Percentiles rank a stretch among this genome's conserved stretches.
phyloP scores from a whole-genome alignment of 2,888 invertebrate genomes.

The Deilephila porcellus region DNA sequence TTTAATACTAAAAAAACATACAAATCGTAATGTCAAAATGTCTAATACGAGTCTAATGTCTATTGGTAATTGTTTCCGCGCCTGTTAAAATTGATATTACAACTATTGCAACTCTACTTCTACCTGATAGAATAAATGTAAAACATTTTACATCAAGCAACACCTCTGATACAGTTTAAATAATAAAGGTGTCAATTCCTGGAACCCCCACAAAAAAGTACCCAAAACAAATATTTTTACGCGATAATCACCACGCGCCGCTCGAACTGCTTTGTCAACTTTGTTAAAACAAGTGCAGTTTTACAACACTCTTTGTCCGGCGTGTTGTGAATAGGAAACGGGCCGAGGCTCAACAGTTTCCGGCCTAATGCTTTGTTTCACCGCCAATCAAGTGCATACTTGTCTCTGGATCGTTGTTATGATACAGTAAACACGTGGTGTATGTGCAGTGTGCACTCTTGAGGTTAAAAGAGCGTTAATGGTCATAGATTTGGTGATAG shows the following conservation, averaged over 20 bases:
- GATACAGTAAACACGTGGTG: constrained; percentile 9
- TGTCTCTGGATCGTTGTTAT: not conserved
- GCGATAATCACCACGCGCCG: constrained; percentile 16
- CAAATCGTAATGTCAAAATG: too few relatives aligned
- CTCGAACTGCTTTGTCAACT: constrained; percentile 36
- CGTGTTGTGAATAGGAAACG: constrained; percentile 56
- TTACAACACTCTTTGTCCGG: constrained; percentile 55
- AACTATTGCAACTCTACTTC: too few relatives aligned
- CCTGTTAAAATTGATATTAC: too few relatives aligned
- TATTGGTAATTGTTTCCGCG: too few relatives aligned
- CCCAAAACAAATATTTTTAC: not conserved
- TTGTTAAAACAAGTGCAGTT: constrained; percentile 55
- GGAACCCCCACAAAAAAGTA: not conserved
- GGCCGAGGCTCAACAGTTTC: constrained; percentile 46
- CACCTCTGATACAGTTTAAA: not conserved
- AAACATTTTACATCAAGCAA: not conserved
- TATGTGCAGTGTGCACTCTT: too few relatives aligned
- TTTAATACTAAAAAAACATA: too few relatives aligned
- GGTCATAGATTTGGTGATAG: too few relatives aligned
- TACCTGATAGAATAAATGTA: too few relatives aligned
- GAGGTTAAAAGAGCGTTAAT: not conserved
- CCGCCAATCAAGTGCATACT: constrained; percentile 15
- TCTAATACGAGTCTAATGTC: too few relatives aligned
- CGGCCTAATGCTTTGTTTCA: constrained; percentile 8
- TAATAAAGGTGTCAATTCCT: too few relatives aligned